phyloP scores from a whole-genome alignment of 2,797 vertebrate species.

The Champsocephalus esox region DNA sequence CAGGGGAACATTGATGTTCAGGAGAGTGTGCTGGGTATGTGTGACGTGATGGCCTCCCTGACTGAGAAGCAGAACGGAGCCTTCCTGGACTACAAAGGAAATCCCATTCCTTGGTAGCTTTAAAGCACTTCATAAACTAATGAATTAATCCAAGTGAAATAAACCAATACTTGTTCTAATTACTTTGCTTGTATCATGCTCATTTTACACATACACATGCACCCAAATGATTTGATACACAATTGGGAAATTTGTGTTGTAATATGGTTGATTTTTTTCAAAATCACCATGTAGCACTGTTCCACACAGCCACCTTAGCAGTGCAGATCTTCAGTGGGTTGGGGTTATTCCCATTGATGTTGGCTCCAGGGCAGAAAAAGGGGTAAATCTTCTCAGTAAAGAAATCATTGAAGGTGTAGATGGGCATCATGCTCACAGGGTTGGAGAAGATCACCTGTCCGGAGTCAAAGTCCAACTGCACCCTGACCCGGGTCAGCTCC shows the following conservation, averaged over 20 bases:
- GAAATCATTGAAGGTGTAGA: slow-evolving; percentile 82
- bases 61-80: slow-evolving; percentile 63
- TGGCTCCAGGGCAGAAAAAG: slow-evolving; percentile 88
- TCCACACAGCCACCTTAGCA: slow-evolving; percentile 85
- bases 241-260: neutral
- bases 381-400: slow-evolving; percentile 86
- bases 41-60: slow-evolving; percentile 54
- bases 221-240: neutral
- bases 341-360: slow-evolving; percentile 85
- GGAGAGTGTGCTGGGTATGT: slow-evolving; percentile 60
- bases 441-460: slow-evolving; percentile 84
- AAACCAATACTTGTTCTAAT: slow-evolving; percentile 12
- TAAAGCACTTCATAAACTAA: neutral
- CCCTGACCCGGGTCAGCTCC: slow-evolving; percentile 76
- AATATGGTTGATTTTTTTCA: no score
- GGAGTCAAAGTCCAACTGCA: slow-evolving; percentile 82
- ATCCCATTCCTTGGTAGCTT: slow-evolving; percentile 59
- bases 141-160: slow-evolving; percentile 26
- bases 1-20: slow-evolving; percentile 57
- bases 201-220: slow-evolving; percentile 26
- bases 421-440: slow-evolving; percentile 76
- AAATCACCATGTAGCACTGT: slow-evolving; percentile 84
- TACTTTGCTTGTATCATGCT: slow-evolving; percentile 4
- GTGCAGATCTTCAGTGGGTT: slow-evolving; percentile 84
- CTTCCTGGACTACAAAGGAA: slow-evolving; percentile 66